Base-by-base conservation (phyloP, 2,888 invertebrate species). In the Panzeria rudis region DNA sequence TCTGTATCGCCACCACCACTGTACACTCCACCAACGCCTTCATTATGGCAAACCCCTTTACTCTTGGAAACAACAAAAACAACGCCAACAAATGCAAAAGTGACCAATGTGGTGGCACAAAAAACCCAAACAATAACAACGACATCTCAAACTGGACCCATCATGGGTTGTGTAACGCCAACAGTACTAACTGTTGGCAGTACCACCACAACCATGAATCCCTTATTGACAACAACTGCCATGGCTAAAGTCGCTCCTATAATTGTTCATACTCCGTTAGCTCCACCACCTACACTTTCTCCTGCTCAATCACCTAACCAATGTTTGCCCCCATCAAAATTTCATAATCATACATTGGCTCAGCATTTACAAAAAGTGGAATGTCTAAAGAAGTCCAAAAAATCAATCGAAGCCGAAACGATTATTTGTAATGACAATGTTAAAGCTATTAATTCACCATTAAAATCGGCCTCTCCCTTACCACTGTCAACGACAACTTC, bases 331-430 rank as follows among this genome's bases (percentile, higher is more conserved):
- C 92, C 92, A 38, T 92, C 92, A n/a, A 92, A 92, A 85, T 92
- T 92, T 84, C 92, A 92, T 87, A 91, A 92, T 84, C 92, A 90
- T 50, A 92, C 92, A 20, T 83, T 92, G 87, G 92, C 92, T 35
- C 92, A 92, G 73, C 92, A 92, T 84, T 83, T 92, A 83, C 92
- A 92, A 79, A 92, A 92, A 86, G 91, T 92, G 8, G 90, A 91
- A 84, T 91, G 91, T 82, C 86, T 91, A 9, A 90, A 90, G 61
- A 90, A 91, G 68, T 88, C 90, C 54, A 91, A 90, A 71, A 88
- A 87, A 77, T 52, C 77, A 15, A 52, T 54, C 11, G 69, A 75
- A 61, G n/a, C 32, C 20, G 76, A 41, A 23, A 23, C 11, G 3
- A 61, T 47, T 41, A 15, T 17, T 35, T 77, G 61, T 29, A 62